A percentile compares a stretch with the other conserved stretches of the same genome.
These are phyloP conservation scores for Elgonia sp. DNA, from an alignment of 2,888 invertebrate species.

Conservation along the genomic window DNA sequence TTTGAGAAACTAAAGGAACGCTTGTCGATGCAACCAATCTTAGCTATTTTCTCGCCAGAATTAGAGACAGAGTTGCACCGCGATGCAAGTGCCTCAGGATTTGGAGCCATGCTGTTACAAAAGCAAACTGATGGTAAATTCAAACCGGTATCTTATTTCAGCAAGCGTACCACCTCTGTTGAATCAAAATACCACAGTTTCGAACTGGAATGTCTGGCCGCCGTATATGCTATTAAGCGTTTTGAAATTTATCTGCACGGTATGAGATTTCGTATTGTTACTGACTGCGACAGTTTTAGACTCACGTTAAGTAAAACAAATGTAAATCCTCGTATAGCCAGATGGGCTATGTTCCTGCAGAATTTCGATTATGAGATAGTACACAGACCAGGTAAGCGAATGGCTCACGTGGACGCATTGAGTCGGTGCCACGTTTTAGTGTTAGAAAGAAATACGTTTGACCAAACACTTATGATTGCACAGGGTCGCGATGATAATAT, in stretches of 20 bases:
- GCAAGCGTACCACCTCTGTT: neutral
- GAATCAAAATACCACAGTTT: conserved; percentile 11
- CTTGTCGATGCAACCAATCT: too few relatives aligned
- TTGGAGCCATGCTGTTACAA: too few relatives aligned
- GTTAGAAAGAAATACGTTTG: neutral
- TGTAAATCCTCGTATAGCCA: too few relatives aligned
- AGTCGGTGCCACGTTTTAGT: conserved; percentile 2
- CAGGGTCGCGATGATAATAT: neutral
- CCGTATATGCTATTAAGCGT: neutral
- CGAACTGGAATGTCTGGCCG: too few relatives aligned
- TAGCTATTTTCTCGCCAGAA: too few relatives aligned
- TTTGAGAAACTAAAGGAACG: too few relatives aligned
- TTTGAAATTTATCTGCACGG: conserved; percentile 3
- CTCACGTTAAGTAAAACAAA: too few relatives aligned
- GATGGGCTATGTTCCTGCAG: too few relatives aligned
- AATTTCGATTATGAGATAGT: neutral
- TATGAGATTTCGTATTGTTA: neutral
- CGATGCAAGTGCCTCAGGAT: too few relatives aligned
- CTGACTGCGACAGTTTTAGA: too few relatives aligned
- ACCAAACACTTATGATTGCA: neutral
- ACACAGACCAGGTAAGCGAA: neutral
- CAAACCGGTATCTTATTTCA: conserved; percentile 2
- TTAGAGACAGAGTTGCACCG: too few relatives aligned
- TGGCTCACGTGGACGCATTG: too few relatives aligned
- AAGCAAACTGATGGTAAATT: neutral